Conservation (phyloP, 1,140 invertebrate genomes). For the Scaptomyza pallida region DNA sequence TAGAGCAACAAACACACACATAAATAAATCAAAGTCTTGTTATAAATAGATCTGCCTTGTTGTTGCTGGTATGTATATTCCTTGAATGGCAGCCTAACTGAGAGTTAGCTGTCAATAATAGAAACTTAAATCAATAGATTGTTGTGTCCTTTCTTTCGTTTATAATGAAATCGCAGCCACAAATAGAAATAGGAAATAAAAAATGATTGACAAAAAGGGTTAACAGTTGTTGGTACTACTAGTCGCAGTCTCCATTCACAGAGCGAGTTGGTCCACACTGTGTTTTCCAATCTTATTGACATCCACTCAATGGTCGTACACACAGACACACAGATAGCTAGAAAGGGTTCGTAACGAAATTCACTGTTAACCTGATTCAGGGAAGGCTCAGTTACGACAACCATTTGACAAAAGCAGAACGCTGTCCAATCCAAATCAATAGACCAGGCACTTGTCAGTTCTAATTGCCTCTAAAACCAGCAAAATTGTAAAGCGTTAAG, state of each 20-base stretch:
- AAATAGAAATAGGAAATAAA: slow-evolving; percentile 29
- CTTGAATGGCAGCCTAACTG: background rate
- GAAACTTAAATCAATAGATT: slow-evolving; percentile 26
- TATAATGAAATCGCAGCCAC: slow-evolving; percentile 8
- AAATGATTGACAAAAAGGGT: slow-evolving; percentile 38
- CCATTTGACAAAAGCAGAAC: slow-evolving; percentile 39
- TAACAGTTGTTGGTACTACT: background rate
- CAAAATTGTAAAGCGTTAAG: slow-evolving; percentile 54
- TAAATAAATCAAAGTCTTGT: background rate
- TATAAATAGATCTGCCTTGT: background rate
- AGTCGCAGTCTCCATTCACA: too few species aligned
- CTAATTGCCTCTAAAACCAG: slow-evolving; percentile 56
- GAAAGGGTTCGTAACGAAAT: background rate
- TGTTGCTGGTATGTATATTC: background rate
- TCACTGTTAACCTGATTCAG: slow-evolving; percentile 19
- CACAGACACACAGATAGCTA: slow-evolving; percentile 14
- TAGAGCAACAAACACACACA: too few species aligned
- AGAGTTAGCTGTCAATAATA: slow-evolving; percentile 18
- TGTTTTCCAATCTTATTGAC: slow-evolving; percentile 25
- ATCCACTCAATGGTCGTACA: slow-evolving; percentile 26
- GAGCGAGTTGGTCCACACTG: slow-evolving; percentile 1
- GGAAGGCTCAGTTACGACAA: background rate
- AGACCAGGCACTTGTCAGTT: slow-evolving; percentile 50
- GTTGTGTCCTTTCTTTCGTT: slow-evolving; percentile 2
- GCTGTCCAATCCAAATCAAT: slow-evolving; percentile 44